These are phyloP conservation scores for Yponomeuta cagnagella DNA, from an alignment of 2,888 invertebrate genomes.

Conservation along the genomic window DNA sequence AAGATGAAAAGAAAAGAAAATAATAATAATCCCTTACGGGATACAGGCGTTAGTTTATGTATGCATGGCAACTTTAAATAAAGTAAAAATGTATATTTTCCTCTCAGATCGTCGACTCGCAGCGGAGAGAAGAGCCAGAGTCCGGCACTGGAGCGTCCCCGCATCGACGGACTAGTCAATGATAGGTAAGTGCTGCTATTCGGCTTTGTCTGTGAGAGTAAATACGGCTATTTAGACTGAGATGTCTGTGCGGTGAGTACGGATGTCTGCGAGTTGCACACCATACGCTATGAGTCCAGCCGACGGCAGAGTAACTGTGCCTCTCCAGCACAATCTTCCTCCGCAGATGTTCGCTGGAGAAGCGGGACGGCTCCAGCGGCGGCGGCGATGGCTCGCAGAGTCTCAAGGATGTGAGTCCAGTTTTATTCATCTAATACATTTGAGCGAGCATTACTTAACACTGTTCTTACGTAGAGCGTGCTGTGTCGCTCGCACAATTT, in stretches of 20 bases:
- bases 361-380: conserved; percentile 35
- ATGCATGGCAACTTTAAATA: too few relatives aligned
- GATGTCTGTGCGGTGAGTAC: too few relatives aligned
- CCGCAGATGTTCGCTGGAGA: neutral
- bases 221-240: too few relatives aligned
- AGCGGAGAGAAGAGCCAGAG: conserved; percentile 65
- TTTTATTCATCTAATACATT: too few relatives aligned
- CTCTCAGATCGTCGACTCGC: conserved; percentile 54
- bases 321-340: neutral
- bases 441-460: too few relatives aligned
- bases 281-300: neutral
- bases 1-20: too few relatives aligned
- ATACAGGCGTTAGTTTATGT: too few relatives aligned
- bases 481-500: too few relatives aligned
- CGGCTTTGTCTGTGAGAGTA: too few relatives aligned
- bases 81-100: neutral
- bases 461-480: too few relatives aligned
- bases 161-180: conserved; percentile 48
- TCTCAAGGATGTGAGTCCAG: conserved; percentile 49
- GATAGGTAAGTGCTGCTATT: conserved; percentile 41
- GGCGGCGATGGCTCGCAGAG: conserved; percentile 61
- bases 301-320: neutral
- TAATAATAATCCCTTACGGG: too few relatives aligned
- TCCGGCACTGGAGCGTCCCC: conserved; percentile 51
- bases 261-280: too few relatives aligned